Base-by-base conservation (phyloP, 2,888 invertebrate genomes). In the Plemyria rubiginata region DNA sequence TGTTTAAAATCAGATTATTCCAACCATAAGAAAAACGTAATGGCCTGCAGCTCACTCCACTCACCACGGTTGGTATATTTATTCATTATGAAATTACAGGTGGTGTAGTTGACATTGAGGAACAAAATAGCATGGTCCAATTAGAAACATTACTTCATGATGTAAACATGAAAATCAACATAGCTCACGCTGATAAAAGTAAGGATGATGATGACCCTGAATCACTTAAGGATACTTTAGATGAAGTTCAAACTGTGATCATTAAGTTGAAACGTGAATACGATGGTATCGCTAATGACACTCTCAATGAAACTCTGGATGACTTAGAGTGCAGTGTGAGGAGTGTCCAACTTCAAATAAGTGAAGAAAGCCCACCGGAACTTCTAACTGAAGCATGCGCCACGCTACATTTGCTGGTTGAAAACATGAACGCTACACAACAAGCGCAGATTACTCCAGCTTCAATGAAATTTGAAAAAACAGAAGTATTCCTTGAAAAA, bases 281-380 rank as follows among this genome's bases (percentile, higher is more conserved):
- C 65, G 88, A 88, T 67, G 82, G 83, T 41, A 73, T 77, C 58
- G 72, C 73, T 13, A 87, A 84, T 76, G 90, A 91, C 65, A 78
- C 84, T 75, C 84, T 92, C 68, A 88, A 87, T 81, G 92, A 92
- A 75, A 88, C 89, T 79, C 86, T 94, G 71, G 88, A 91, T 72
- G 92, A 92, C 73, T 86, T 92, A 85, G 92, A 92, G 82, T 92
- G 92, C 82, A 90, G 87, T 76, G 90, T 92, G 76, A 89, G 92
- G 73, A 92, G 91, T 82, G 89, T 92, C 4, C 91, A 91, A 70
- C 85, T 92, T 70, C 90, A 90, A 70, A 86, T 91, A 52, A 86
- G 85, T 72, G 91, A 92, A 77, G 83, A 84, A 22, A 87, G 88
- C 70, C 87, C 90, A 51, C 81, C 85, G 9, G 85, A 86, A 28